Evolutionary conservation across 2,888 invertebrate genomes (phyloP).

Genomic region (Eilema griseolum): DNA sequence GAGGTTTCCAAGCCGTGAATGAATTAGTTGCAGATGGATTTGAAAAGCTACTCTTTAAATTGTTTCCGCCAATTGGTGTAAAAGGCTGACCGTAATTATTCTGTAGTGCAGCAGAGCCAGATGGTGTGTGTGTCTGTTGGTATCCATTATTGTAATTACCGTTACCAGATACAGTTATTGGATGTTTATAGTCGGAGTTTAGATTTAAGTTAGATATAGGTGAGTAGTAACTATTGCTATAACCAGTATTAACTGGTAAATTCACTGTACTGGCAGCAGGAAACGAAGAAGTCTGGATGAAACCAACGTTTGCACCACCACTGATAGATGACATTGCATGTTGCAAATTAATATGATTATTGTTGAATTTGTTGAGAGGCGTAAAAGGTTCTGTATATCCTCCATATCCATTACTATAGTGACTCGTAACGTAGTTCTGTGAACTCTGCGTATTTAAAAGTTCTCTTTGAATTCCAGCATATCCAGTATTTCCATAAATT

Average conservation of each 20-base stretch:
- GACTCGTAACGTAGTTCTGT: background rate
- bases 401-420: conserved; percentile 18
- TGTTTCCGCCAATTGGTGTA: background rate
- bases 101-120: background rate
- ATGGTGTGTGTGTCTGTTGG: background rate
- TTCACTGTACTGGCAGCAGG: background rate
- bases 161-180: conserved; percentile 4
- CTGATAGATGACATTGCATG: conserved; percentile 7
- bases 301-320: conserved; percentile 13
- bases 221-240: background rate
- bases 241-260: background rate
- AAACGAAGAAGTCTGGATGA: conserved; percentile 6
- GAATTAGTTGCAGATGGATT: background rate
- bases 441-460: background rate
- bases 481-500: conserved; percentile 1
- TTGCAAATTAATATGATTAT: conserved; percentile 18
- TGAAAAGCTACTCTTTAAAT: background rate
- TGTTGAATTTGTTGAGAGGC: conserved; percentile 17
- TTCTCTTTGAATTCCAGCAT: background rate
- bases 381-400: conserved; percentile 6
- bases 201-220: conserved; percentile 7
- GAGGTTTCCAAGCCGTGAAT: background rate
- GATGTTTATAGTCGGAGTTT: conserved; percentile 22
- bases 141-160: conserved; percentile 5
- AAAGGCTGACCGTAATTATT: background rate